A percentile compares a stretch with the other conserved stretches of the same genome.
phyloP scores from a whole-genome alignment of 2,797 vertebrate species.

The Pangasius larnaudii region DNA sequence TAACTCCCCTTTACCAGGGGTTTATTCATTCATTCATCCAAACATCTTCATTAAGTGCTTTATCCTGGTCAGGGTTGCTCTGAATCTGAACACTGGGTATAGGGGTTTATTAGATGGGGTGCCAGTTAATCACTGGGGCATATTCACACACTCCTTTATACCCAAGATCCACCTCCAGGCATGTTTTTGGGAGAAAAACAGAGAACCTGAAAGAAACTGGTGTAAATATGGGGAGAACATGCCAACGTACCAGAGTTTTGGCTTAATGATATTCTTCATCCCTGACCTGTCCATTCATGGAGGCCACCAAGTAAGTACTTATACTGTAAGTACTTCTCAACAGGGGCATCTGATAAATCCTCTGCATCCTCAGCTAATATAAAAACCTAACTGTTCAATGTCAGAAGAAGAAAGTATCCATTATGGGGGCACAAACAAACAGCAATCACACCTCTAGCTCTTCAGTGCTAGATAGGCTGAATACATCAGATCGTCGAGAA shows the following conservation, averaged over 20 bases:
- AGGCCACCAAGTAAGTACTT: not conserved
- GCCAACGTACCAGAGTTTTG: not conserved
- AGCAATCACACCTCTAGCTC: not conserved
- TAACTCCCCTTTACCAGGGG: not conserved
- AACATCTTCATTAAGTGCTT: not conserved
- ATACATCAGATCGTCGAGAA: slow-evolving; percentile 18
- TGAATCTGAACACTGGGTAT: not conserved
- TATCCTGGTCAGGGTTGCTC: not conserved
- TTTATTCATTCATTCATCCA: no score
- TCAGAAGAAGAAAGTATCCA: not conserved
- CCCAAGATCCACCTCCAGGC: not conserved
- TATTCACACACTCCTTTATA: not conserved
- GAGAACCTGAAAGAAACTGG: not conserved
- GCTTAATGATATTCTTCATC: not conserved
- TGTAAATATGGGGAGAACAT: not conserved
- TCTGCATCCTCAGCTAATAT: not conserved
- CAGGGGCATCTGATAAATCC: no score
- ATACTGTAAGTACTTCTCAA: not conserved
- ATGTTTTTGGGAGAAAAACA: not conserved
- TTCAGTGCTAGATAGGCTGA: slow-evolving; percentile 21
- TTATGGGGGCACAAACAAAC: not conserved
- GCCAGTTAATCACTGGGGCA: not conserved
- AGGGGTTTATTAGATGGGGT: not conserved
- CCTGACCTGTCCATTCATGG: not conserved
- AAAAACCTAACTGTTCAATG: not conserved